phyloP scores from a whole-genome alignment of 2,113 vertebrate species.

The Lepisosteus osseus region DNA sequence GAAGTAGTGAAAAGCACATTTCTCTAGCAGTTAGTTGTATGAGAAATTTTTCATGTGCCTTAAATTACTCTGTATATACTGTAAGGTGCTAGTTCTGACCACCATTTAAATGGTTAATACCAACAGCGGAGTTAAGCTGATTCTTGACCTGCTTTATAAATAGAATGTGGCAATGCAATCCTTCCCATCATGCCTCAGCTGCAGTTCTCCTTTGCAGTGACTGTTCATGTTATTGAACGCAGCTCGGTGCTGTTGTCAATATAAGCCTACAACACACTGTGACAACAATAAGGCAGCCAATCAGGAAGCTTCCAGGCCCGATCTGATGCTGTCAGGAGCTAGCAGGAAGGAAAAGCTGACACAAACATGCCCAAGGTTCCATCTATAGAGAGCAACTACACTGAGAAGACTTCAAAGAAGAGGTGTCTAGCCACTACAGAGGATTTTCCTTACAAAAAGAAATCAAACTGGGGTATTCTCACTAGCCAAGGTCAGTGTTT shows the following conservation, averaged over 20 bases:
- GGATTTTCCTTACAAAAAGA: slow-evolving; percentile 60
- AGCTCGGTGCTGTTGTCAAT: slow-evolving; percentile 41
- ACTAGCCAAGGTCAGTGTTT: slow-evolving; percentile 80
- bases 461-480: slow-evolving; percentile 71
- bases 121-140: slow-evolving; percentile 49
- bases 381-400: slow-evolving; percentile 37
- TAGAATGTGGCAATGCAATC: slow-evolving; percentile 78
- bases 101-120: background rate
- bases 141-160: slow-evolving; percentile 81
- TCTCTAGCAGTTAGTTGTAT: too few relatives aligned
- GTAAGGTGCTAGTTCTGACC: background rate
- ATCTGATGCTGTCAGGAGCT: slow-evolving; percentile 20
- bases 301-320: background rate
- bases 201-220: slow-evolving; percentile 51
- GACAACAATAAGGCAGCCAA: slow-evolving; percentile 36
- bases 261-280: slow-evolving; percentile 31
- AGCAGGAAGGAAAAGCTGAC: slow-evolving; percentile 28
- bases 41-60: too few relatives aligned
- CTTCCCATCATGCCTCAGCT: slow-evolving; percentile 59
- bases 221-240: slow-evolving; percentile 51
- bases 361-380: slow-evolving; percentile 51
- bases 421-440: slow-evolving; percentile 52
- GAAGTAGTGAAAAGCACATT: too few relatives aligned
- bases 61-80: too few relatives aligned
- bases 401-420: slow-evolving; percentile 44